Percentiles rank a stretch among this genome's conserved stretches.
phyloP scores from a whole-genome alignment of 1,140 invertebrate species.

The Anadara kagoshimensis region DNA sequence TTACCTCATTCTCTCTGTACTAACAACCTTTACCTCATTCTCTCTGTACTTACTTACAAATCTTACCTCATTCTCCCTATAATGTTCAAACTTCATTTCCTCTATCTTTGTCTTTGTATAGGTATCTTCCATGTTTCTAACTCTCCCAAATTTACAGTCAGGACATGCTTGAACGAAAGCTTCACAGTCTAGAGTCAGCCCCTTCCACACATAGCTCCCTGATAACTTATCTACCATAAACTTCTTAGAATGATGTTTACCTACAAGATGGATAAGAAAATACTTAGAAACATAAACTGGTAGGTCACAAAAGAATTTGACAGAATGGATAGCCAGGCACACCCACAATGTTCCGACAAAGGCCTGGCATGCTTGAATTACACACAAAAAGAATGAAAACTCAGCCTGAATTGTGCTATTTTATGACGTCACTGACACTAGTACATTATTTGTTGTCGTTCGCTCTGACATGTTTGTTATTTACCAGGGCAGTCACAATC shows the following conservation, averaged over 20 bases:
- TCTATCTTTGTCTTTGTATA: background rate
- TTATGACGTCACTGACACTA: background rate
- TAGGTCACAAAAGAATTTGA: background rate
- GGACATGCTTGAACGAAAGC: slow-evolving; percentile 49
- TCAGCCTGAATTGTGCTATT: background rate
- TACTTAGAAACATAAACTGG: no score
- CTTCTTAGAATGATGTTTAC: slow-evolving; percentile 11
- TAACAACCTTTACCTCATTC: background rate
- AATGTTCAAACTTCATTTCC: no score
- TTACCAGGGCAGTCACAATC: no score
- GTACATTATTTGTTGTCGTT: no score
- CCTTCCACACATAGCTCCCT: slow-evolving; percentile 52
- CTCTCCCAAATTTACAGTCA: slow-evolving; percentile 35
- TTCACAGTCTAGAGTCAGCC: slow-evolving; percentile 42
- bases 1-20: no score
- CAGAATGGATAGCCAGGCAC: background rate
- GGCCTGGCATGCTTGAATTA: no score
- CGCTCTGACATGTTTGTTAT: background rate
- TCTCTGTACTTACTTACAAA: no score
- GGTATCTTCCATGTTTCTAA: slow-evolving; percentile 15
- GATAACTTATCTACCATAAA: slow-evolving; percentile 1
- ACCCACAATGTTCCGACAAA: no score
- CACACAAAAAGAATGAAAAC: no score
- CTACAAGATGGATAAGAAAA: background rate
- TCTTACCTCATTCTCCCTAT: background rate